A percentile compares a stretch with the other conserved stretches of the same genome.
Conservation (phyloP, 1,140 invertebrate genomes). For the Laodelphax striatellus region DNA sequence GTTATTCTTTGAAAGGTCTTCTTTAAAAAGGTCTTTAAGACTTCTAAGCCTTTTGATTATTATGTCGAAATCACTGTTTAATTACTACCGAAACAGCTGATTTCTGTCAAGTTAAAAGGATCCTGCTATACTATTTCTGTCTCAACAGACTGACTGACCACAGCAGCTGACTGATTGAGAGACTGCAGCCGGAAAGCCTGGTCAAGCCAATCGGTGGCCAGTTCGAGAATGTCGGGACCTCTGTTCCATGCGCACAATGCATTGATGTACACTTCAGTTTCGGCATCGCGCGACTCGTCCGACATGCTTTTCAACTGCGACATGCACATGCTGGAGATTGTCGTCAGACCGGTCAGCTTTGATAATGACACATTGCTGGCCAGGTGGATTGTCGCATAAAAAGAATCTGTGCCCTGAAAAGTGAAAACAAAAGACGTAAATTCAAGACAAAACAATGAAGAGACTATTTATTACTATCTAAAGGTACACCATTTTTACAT, state of each 20-base stretch:
- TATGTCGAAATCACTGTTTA: too few relatives aligned
- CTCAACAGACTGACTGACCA: conserved; percentile 5
- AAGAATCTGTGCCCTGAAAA: conserved; percentile 17
- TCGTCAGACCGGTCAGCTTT: conserved; percentile 8
- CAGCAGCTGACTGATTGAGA: conserved; percentile 14
- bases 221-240: conserved; percentile 17
- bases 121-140: too few relatives aligned
- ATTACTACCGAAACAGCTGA: too few relatives aligned
- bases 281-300: not conserved
- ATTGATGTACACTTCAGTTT: conserved; percentile 12
- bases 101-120: too few relatives aligned
- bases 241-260: conserved; percentile 17
- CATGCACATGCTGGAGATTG: conserved; percentile 15
- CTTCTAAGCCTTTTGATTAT: too few relatives aligned
- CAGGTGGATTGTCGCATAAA: conserved; percentile 15
- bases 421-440: not conserved
- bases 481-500: too few relatives aligned
- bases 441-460: too few relatives aligned
- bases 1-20: too few relatives aligned
- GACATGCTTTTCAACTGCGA: conserved; percentile 15
- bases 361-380: conserved; percentile 14
- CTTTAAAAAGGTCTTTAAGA: too few relatives aligned
- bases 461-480: too few relatives aligned
- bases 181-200: conserved; percentile 14
- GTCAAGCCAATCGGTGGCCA: conserved; percentile 19